Evolutionary conservation across 1,140 invertebrate genomes (phyloP), one percentile per base, ranked within the genome.

Genomic region (Sycobia sp.): DNA sequence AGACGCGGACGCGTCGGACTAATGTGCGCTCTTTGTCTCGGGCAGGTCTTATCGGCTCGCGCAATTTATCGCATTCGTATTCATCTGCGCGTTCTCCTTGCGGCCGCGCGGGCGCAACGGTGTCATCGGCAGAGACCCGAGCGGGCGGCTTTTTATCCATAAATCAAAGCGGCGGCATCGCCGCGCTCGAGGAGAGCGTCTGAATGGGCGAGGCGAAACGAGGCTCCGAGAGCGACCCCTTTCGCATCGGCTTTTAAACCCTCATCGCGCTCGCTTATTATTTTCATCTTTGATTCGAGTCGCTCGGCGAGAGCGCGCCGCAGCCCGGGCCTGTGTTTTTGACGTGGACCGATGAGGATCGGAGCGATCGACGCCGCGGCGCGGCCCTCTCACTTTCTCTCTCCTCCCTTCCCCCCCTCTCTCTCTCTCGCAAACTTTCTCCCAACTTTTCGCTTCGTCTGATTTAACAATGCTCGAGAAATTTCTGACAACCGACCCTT

Each of bases 271-370:
- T 22, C 61, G 55, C 58, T 71, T 73, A 71, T 72, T 73, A 72
- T 73, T 76, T 73, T 71, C 72, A 74, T 73, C 72, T 73, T 71
- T 72, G 73, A 78, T 75, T 76, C 63, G 61, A 74, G 56, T 67
- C 68, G 70, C 71, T 57, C 43, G 43, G 3, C 36, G 62, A 34
- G 50, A 47, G 22, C 50, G 5, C 29, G 29, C 29, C 39, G 67
- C 41, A 11, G 62, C 66, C 71, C 71, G 68, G 67, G 66, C 73
- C 73, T 16, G 67, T 74, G 73, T 53, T 72, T 65, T 36, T 74
- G 76, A 76, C 74, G 64, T 71, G 60, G 69, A 75, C 69, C 70
- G 68, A 75, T 71, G 68, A 70, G 65, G 39, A 61, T 56, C 51
- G 46, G 9, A 39, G 50, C n/a, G 36, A 51, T 50, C 57, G 36